These are phyloP conservation scores for Hippocampus barbouri DNA, from an alignment of 2,113 vertebrate species.

Conservation along the genomic window DNA sequence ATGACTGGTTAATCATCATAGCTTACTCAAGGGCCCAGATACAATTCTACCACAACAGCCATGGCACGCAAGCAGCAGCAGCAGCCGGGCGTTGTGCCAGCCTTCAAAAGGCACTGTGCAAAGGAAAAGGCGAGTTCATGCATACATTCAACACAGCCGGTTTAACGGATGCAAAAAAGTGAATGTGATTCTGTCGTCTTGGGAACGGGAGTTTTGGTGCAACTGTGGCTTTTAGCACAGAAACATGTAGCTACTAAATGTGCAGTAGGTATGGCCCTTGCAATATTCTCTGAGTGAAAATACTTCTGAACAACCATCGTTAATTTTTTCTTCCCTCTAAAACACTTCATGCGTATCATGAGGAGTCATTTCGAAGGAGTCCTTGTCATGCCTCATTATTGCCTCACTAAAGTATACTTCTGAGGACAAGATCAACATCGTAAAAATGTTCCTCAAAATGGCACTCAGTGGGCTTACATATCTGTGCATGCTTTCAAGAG, in stretches of 20 bases:
- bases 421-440: background rate
- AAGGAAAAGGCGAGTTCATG: conserved; percentile 48
- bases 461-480: background rate
- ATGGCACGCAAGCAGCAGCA: conserved; percentile 66
- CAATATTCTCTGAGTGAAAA: background rate
- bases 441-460: background rate
- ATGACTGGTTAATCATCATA: conserved; percentile 42
- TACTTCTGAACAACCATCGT: background rate
- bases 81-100: conserved; percentile 55
- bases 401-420: background rate
- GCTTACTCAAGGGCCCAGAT: conserved; percentile 56
- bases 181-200: conserved; percentile 22
- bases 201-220: conserved; percentile 18
- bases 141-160: conserved; percentile 37
- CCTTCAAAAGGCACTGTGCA: conserved; percentile 24
- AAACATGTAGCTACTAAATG: conserved; percentile 15
- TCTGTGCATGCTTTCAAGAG: background rate
- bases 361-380: background rate
- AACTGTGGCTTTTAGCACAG: conserved; percentile 8
- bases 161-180: conserved; percentile 23
- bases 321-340: background rate
- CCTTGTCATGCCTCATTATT: background rate
- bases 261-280: background rate
- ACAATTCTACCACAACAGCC: conserved; percentile 63
- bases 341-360: background rate